Percentiles rank a stretch among this genome's conserved stretches.
Evolutionary conservation across 2,113 vertebrate species (phyloP).

Genomic region (Sigmodon hispidus): DNA sequence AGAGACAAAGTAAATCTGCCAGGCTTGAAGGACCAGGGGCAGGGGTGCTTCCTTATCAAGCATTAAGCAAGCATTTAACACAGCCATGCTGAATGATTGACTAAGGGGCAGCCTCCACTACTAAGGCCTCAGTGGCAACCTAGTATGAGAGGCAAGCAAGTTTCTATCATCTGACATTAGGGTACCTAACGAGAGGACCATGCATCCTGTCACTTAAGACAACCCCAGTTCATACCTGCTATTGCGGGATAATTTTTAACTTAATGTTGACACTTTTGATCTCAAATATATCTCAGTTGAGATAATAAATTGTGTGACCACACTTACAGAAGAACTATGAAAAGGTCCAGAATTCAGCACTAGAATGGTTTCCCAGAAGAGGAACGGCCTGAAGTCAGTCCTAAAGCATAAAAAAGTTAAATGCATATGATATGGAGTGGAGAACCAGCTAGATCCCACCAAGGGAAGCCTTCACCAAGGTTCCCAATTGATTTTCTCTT

Average conservation of each 20-base stretch:
- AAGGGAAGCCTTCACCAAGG: neutral
- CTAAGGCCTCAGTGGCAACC: neutral
- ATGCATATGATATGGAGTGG: neutral
- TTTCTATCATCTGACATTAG: neutral
- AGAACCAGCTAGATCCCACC: neutral
- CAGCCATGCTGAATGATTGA: neutral
- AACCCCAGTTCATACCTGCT: neutral
- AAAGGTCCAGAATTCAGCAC: neutral
- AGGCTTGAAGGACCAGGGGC: neutral
- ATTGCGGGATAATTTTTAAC: neutral
- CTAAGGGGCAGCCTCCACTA: conserved; percentile 1
- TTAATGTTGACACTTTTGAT: conserved; percentile 1
- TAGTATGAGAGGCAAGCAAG: neutral
- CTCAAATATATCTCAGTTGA: conserved; percentile 4
- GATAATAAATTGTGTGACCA: conserved; percentile 10
- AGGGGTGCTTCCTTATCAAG: neutral
- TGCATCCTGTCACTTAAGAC: neutral
- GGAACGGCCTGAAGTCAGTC: neutral
- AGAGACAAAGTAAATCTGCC: conserved; percentile 30
- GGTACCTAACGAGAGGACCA: neutral
- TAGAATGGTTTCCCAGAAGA: neutral
- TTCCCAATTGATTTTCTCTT: neutral
- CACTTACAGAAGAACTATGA: neutral
- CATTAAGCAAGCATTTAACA: conserved; percentile 33
- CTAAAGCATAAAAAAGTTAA: conserved; percentile 12